Conservation (phyloP, 2,888 invertebrate genomes). For the Ceraclea dissimilis region DNA sequence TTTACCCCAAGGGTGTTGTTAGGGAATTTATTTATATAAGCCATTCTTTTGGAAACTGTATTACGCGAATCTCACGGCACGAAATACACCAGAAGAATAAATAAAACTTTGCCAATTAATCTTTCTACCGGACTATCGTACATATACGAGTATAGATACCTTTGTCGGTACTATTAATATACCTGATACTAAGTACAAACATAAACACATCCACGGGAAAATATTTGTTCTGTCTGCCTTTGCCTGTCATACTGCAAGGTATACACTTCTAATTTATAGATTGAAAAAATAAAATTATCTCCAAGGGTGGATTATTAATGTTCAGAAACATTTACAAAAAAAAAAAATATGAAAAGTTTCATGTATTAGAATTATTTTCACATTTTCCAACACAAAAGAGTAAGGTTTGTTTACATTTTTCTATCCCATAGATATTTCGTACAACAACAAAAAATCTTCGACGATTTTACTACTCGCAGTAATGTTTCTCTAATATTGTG, state of each 20-base stretch:
- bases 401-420: too few relatives aligned
- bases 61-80: constrained; percentile 11
- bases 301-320: too few relatives aligned
- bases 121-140: constrained; percentile 11
- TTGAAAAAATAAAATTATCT: too few relatives aligned
- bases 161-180: constrained; percentile 1
- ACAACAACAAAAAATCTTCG: too few relatives aligned
- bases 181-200: neutral
- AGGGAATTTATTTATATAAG: constrained; percentile 12
- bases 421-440: too few relatives aligned
- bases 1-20: constrained; percentile 16
- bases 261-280: too few relatives aligned
- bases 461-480: too few relatives aligned
- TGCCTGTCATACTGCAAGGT: neutral
- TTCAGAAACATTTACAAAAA: too few relatives aligned
- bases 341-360: too few relatives aligned
- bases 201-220: neutral
- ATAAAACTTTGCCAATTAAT: constrained; percentile 26
- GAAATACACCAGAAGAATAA: constrained; percentile 18
- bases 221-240: neutral
- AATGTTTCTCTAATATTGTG: too few relatives aligned
- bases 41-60: constrained; percentile 14
- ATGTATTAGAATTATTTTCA: too few relatives aligned
- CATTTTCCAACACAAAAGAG: too few relatives aligned
- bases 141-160: neutral